A percentile compares a stretch with the other conserved stretches of the same genome.
These are phyloP conservation scores for Ectobius pallidus DNA, from an alignment of 2,888 invertebrate genomes.

Conservation along the genomic window DNA sequence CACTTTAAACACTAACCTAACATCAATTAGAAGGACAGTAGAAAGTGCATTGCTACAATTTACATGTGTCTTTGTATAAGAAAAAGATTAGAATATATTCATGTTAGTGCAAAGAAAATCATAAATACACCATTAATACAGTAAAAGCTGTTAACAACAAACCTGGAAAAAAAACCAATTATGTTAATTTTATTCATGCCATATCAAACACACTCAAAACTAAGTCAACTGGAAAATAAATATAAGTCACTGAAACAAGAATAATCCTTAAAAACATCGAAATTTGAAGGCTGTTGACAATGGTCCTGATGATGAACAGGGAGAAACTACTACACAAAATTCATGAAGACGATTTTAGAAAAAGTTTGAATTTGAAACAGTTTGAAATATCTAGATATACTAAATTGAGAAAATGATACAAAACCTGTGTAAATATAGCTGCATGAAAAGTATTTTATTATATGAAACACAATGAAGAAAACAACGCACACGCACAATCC, in stretches of 20 bases:
- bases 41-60: background rate
- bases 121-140: background rate
- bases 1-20: background rate
- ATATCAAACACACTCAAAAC: background rate
- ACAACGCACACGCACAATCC: background rate
- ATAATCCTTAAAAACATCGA: background rate
- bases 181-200: constrained; percentile 7
- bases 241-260: background rate
- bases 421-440: background rate
- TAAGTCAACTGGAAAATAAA: background rate
- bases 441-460: background rate
- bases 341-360: too few species aligned
- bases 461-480: too few species aligned
- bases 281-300: background rate
- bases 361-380: too few species aligned
- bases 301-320: background rate
- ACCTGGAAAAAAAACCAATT: background rate
- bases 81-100: background rate
- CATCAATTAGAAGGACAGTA: background rate
- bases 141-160: background rate
- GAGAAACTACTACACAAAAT: too few species aligned
- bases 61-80: background rate
- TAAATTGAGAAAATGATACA: background rate
- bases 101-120: background rate
- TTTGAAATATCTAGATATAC: too few species aligned